These are phyloP conservation scores for Callochromis pleurospilus DNA, from an alignment of 2,113 vertebrate species.

Conservation along the genomic window DNA sequence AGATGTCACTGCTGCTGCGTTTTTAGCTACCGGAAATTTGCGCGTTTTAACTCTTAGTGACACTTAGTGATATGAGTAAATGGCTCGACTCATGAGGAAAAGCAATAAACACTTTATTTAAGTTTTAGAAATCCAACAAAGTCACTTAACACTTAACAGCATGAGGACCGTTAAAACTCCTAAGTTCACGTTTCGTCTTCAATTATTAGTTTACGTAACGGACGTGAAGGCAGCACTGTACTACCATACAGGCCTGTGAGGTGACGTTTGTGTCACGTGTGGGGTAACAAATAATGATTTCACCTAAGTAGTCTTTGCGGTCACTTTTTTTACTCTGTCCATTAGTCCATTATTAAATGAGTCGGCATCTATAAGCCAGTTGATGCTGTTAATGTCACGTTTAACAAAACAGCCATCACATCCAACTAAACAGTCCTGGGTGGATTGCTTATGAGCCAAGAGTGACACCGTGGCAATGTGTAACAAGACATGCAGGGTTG, in stretches of 20 bases:
- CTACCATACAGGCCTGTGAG: neutral
- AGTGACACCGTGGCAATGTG: neutral
- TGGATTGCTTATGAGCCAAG: neutral
- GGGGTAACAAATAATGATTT: neutral
- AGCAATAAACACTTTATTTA: neutral
- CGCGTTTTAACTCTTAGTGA: neutral
- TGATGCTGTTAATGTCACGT: neutral
- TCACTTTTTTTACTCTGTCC: neutral
- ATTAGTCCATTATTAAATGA: neutral
- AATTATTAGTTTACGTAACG: neutral
- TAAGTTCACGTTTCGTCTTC: neutral
- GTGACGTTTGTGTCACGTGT: neutral
- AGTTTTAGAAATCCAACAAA: neutral
- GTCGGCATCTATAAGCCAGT: neutral
- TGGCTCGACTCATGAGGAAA: neutral
- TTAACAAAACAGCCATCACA: neutral
- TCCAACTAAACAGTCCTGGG: neutral
- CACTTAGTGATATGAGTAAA: neutral
- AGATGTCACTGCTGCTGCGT: neutral
- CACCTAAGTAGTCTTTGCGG: neutral
- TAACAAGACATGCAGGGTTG: neutral
- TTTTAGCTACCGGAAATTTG: neutral
- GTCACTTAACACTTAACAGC: neutral
- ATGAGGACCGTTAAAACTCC: neutral
- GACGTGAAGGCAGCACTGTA: neutral